phyloP scores from a whole-genome alignment of 2,888 invertebrate genomes.

The Leptopilina drosophilae region DNA sequence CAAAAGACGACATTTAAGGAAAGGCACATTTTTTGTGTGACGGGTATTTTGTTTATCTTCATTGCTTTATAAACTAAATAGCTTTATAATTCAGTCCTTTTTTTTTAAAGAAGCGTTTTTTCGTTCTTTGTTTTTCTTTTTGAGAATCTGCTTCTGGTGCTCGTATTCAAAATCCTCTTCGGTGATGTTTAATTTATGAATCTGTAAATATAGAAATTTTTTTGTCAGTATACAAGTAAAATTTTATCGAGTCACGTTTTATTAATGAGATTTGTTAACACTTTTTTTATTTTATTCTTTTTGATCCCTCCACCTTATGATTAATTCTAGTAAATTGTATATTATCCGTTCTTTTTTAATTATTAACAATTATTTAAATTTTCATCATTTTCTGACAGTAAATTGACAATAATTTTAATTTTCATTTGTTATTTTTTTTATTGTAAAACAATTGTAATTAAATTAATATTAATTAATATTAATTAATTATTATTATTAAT shows the following conservation, averaged over 20 bases:
- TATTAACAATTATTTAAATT: no score
- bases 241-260: neutral
- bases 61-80: slow-evolving; percentile 5
- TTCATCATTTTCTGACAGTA: no score
- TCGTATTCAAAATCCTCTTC: slow-evolving; percentile 94
- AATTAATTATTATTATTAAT: no score
- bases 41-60: neutral
- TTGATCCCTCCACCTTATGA: no score
- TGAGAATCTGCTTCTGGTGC: slow-evolving; percentile 88
- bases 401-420: no score
- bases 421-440: no score
- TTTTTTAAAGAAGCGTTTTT: slow-evolving; percentile 26
- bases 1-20: slow-evolving; percentile 10
- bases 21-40: slow-evolving; percentile 35
- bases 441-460: no score
- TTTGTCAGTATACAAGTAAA: neutral
- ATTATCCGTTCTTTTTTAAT: no score
- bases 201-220: slow-evolving; percentile 74
- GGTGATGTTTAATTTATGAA: slow-evolving; percentile 87
- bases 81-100: slow-evolving; percentile 52
- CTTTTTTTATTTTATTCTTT: no score
- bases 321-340: no score
- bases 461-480: no score
- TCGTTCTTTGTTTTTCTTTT: slow-evolving; percentile 77
- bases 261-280: no score